phyloP scores from a whole-genome alignment of 2,113 vertebrate species.

The Rhea pennata region DNA sequence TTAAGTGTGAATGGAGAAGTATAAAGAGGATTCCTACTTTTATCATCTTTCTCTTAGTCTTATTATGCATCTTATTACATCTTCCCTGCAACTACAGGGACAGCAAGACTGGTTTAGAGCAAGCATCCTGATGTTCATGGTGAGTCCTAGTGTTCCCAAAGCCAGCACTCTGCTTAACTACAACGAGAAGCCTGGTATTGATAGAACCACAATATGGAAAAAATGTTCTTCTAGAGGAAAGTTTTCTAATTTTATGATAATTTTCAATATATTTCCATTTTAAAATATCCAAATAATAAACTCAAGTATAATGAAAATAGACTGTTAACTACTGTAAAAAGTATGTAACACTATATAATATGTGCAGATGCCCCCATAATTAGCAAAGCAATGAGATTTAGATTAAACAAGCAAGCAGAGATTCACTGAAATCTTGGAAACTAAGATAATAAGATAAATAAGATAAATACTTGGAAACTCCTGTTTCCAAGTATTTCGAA shows the following conservation, averaged over 20 bases:
- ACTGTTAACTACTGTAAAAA: slow-evolving; percentile 46
- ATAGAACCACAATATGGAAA: background rate
- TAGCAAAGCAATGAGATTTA: background rate
- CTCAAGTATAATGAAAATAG: slow-evolving; percentile 56
- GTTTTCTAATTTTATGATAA: slow-evolving; percentile 56
- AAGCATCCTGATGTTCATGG: background rate
- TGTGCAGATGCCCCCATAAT: background rate
- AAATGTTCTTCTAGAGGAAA: slow-evolving; percentile 51
- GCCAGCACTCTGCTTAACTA: background rate
- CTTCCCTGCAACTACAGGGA: background rate
- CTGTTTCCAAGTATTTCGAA: slow-evolving; percentile 16
- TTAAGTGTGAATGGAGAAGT: background rate
- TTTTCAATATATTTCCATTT: slow-evolving; percentile 66
- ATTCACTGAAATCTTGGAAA: background rate
- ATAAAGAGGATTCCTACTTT: background rate
- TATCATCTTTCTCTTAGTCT: background rate
- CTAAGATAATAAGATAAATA: no score
- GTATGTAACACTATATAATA: background rate
- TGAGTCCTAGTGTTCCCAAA: background rate
- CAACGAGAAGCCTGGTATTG: background rate
- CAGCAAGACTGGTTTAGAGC: background rate
- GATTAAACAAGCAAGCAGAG: background rate
- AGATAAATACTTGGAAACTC: background rate
- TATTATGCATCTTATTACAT: background rate
- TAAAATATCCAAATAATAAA: slow-evolving; percentile 68